phyloP scores from a whole-genome alignment of 2,113 vertebrate species.

The Pseudolaguvia tuberculata region DNA sequence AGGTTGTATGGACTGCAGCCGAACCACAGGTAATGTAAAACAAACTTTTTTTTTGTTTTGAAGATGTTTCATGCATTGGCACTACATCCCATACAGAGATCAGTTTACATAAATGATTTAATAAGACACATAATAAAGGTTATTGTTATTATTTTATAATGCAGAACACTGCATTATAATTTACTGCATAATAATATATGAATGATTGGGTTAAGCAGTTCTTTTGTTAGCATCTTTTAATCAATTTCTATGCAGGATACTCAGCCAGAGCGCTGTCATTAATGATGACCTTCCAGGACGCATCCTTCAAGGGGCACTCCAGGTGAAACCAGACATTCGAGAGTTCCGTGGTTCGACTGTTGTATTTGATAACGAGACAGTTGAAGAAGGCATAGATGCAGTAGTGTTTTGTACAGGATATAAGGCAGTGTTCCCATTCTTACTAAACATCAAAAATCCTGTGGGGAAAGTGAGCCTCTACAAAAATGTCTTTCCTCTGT shows the following conservation, averaged over 20 bases:
- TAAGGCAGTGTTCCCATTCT: constrained; percentile 73
- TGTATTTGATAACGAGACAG: too few relatives aligned
- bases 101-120: neutral
- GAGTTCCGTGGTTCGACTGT: constrained; percentile 74
- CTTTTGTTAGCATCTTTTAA: neutral
- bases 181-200: neutral
- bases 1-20: constrained; percentile 75
- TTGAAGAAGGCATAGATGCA: too few relatives aligned
- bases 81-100: neutral
- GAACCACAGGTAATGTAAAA: constrained; percentile 66
- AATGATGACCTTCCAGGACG: constrained; percentile 85
- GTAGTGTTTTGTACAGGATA: too few relatives aligned
- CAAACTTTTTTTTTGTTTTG: too few relatives aligned
- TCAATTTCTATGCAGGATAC: constrained; percentile 54
- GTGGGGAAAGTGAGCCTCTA: too few relatives aligned
- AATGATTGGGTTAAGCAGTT: neutral
- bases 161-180: too few relatives aligned
- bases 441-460: constrained; percentile 68
- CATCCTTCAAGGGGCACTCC: constrained; percentile 72
- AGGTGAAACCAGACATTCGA: constrained; percentile 73
- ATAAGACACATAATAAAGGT: too few relatives aligned
- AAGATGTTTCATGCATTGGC: neutral
- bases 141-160: too few relatives aligned
- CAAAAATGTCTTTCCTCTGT: constrained; percentile 73
- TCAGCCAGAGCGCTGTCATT: constrained; percentile 62